These are phyloP conservation scores for Coccyzus lansbergi DNA, from an alignment of 2,797 vertebrate species.

Conservation along the genomic window DNA sequence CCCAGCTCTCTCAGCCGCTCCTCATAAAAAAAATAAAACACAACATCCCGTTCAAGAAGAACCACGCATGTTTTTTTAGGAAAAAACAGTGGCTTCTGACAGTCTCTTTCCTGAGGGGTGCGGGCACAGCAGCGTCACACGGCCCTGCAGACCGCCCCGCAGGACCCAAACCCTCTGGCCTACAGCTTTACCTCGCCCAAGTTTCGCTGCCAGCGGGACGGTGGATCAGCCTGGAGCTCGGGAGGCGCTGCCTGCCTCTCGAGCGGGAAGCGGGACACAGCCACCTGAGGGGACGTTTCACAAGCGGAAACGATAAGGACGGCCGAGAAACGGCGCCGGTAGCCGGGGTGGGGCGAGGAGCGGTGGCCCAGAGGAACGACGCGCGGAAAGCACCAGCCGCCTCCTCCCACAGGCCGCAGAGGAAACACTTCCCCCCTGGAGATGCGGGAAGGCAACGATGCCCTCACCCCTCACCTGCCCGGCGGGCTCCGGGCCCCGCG, in stretches of 20 bases:
- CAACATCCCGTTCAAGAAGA: not conserved
- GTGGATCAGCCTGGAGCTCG: rapidly evolving
- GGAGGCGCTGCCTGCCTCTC: rapidly evolving
- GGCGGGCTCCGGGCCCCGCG: not conserved
- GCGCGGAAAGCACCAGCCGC: too few species aligned
- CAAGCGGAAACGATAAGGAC: rapidly evolving
- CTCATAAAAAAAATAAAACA: not conserved
- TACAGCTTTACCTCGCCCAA: too few species aligned
- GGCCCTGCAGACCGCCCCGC: rapidly evolving
- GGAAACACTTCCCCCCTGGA: too few species aligned
- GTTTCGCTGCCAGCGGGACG: not conserved
- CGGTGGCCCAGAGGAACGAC: too few species aligned
- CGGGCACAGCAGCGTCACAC: rapidly evolving
- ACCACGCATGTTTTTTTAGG: not conserved
- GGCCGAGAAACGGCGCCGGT: not conserved
- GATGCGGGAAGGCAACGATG: too few species aligned
- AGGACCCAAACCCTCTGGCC: rapidly evolving
- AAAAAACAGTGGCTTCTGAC: not conserved
- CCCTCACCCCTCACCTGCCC: not conserved
- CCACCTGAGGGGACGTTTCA: not conserved
- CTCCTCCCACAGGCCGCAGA: too few species aligned
- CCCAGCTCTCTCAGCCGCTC: too few species aligned
- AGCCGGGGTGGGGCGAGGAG: not conserved
- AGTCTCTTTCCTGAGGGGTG: rapidly evolving
- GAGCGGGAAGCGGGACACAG: not conserved